These are phyloP conservation scores for Dysidea cf. avara DNA, from an alignment of 37 sponge, comb jelly and placozoan species.

Conservation along the genomic window DNA sequence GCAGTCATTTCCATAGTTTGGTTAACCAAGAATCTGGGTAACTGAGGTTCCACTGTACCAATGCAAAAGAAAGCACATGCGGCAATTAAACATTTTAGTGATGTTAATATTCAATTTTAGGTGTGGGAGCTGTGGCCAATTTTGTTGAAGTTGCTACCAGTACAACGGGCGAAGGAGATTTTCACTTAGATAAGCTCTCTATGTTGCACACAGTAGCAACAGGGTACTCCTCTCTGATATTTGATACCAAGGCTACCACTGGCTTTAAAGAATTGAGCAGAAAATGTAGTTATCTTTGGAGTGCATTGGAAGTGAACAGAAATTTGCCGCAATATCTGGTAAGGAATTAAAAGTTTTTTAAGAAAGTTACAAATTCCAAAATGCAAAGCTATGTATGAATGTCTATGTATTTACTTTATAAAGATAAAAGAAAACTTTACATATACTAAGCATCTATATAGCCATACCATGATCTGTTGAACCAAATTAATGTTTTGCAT, in stretches of 20 bases:
- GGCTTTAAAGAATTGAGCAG: constrained; percentile 20
- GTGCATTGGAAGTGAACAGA: constrained; percentile 15
- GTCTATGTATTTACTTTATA: no score
- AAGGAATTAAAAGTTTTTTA: constrained; percentile 24
- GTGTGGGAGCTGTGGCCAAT: constrained; percentile 48
- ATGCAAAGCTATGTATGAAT: no score
- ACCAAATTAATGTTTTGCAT: no score
- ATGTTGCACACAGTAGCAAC: constrained; percentile 51
- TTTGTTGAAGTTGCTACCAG: constrained; percentile 69
- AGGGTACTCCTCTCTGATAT: constrained; percentile 59
- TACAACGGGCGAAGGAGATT: constrained; percentile 63
- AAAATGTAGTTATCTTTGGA: constrained; percentile 42
- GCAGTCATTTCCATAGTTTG: no score
- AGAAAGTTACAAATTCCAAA: not conserved
- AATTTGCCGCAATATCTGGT: constrained; percentile 44
- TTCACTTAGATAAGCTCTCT: constrained; percentile 59
- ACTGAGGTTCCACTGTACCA: no score
- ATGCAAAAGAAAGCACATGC: no score
- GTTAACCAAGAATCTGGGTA: no score
- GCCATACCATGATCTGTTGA: no score
- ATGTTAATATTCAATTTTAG: no score
- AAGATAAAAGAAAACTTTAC: no score
- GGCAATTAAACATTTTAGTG: no score
- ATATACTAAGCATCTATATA: no score
- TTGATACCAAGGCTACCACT: constrained; percentile 2